Evolutionary conservation across 2,113 vertebrate species (phyloP).

Genomic region (Rhinopithecus roxellana): DNA sequence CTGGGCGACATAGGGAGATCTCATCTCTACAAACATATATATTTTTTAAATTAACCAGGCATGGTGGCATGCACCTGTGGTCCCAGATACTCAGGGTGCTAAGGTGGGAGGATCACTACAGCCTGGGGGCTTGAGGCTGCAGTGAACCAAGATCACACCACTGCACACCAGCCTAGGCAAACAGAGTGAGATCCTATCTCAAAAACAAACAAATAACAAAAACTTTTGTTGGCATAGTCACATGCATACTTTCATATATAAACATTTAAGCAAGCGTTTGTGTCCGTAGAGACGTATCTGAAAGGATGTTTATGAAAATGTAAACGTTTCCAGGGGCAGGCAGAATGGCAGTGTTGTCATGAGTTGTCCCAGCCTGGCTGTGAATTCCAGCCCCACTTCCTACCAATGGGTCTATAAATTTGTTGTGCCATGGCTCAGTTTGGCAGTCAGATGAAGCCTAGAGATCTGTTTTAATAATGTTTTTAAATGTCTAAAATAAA

Average conservation of each 20-base stretch:
- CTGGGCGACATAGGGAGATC: no score
- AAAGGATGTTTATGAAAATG: background rate
- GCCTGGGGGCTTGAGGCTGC: no score
- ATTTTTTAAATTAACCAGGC: no score
- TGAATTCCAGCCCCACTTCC: background rate
- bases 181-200: no score
- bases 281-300: background rate
- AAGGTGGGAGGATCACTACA: no score
- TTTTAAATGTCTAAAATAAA: conserved; percentile 30
- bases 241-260: background rate
- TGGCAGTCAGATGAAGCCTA: background rate
- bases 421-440: background rate
- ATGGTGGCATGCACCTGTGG: no score
- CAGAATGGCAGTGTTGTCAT: background rate
- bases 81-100: no score
- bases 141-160: no score
- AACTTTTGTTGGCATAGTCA: background rate
- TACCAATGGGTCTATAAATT: no score
- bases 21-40: no score
- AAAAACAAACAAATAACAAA: background rate
- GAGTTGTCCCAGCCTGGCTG: background rate
- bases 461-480: background rate
- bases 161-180: no score
- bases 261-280: background rate
- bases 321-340: background rate